phyloP scores from a whole-genome alignment of 2,888 invertebrate genomes.

The Cantharis nigra region DNA sequence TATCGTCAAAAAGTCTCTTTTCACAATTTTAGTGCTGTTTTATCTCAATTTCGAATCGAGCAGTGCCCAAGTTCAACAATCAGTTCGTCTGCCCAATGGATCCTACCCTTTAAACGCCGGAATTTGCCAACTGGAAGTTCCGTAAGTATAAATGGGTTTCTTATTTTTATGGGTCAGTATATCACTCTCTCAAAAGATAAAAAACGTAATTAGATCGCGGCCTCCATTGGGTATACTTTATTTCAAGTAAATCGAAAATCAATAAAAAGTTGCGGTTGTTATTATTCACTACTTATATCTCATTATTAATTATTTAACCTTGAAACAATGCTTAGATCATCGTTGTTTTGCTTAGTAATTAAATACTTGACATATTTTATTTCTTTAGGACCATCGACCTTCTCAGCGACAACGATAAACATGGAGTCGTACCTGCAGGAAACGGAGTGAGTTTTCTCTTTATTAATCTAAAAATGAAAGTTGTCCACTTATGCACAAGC shows the following conservation, averaged over 20 bases:
- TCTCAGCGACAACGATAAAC: constrained; percentile 56
- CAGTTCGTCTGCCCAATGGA: constrained; percentile 1
- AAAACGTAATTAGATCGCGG: background rate
- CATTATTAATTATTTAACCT: background rate
- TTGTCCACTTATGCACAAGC: background rate
- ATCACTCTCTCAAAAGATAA: background rate
- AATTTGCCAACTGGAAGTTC: constrained; percentile 67
- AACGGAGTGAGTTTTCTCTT: constrained; percentile 61
- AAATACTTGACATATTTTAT: constrained; percentile 8
- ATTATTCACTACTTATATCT: background rate
- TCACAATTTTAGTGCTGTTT: background rate
- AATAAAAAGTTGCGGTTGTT: background rate
- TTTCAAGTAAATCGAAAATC: background rate
- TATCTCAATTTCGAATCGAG: background rate
- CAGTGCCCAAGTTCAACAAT: background rate
- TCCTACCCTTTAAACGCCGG: constrained; percentile 47
- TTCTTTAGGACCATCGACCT: constrained; percentile 60
- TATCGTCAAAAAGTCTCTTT: background rate
- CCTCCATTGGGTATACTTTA: no score
- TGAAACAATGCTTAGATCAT: constrained; percentile 15
- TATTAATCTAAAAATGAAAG: constrained; percentile 2
- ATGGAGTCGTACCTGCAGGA: constrained; percentile 56
- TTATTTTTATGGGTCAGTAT: constrained; percentile 2
- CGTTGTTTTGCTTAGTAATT: background rate
- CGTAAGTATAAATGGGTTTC: constrained; percentile 59